Conservation (phyloP, 2,113 vertebrate species). For the Pituophis catenifer region DNA sequence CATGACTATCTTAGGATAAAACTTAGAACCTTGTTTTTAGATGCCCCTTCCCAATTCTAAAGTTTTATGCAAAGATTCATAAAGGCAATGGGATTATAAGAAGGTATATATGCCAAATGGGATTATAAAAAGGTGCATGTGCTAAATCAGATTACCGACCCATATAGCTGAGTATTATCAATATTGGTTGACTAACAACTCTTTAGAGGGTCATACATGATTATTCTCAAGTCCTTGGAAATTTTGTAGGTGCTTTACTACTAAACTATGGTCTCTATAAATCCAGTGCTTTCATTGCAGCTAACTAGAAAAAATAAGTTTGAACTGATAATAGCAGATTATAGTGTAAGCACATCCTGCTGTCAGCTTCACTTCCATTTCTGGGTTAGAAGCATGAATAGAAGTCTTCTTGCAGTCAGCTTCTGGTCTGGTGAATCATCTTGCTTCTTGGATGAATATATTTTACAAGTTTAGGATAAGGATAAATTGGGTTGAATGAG, state of each 20-base stretch:
- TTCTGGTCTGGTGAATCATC: neutral
- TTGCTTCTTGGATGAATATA: neutral
- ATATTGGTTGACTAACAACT: neutral
- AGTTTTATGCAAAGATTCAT: neutral
- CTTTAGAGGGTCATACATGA: neutral
- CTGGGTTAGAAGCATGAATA: neutral
- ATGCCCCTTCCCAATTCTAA: neutral
- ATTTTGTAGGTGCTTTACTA: neutral
- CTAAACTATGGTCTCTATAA: neutral
- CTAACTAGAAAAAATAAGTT: neutral
- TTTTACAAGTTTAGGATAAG: neutral
- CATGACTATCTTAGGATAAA: neutral
- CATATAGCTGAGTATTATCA: neutral
- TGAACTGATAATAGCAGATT: neutral
- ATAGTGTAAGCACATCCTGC: neutral
- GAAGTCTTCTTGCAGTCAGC: neutral
- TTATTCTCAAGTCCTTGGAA: neutral
- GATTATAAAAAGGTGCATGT: neutral
- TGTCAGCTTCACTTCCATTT: neutral
- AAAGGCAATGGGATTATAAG: neutral
- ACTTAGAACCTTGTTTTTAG: neutral
- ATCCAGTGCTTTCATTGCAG: neutral
- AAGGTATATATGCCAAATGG: neutral
- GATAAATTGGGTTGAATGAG: neutral
- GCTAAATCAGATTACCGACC: neutral